These are phyloP conservation scores for Euspilapteryx auroguttella DNA, from an alignment of 2,888 invertebrate species.

Conservation along the genomic window DNA sequence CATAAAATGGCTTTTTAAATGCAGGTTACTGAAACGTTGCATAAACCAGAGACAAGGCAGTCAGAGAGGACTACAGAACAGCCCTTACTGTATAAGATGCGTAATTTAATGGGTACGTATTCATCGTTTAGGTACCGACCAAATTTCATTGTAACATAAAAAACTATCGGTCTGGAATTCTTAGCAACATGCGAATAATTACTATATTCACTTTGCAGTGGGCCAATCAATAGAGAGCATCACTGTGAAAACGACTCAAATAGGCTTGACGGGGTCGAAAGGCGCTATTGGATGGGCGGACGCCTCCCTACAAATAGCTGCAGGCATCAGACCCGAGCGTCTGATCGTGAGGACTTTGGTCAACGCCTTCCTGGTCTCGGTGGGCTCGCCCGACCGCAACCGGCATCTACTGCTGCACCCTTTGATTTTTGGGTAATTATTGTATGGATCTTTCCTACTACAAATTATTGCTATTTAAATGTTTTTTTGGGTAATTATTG, in stretches of 20 bases:
- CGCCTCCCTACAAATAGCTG: constrained; percentile 16
- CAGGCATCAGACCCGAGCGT: constrained; percentile 19
- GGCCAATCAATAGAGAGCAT: constrained; percentile 18
- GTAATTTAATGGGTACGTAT: too few relatives aligned
- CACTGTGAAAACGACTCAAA: constrained; percentile 24
- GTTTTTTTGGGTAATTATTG: constrained; percentile 26
- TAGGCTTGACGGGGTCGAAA: constrained; percentile 18
- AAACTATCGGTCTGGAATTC: too few relatives aligned
- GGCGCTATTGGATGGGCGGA: constrained; percentile 24
- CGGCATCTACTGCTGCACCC: constrained; percentile 29
- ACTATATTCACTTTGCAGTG: too few relatives aligned
- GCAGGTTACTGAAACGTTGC: too few relatives aligned
- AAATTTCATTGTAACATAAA: too few relatives aligned
- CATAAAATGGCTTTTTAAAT: too few relatives aligned
- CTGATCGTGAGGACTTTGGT: constrained; percentile 17
- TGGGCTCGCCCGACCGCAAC: constrained; percentile 17
- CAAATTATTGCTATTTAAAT: too few relatives aligned
- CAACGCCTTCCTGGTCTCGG: constrained; percentile 17
- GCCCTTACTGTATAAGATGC: too few relatives aligned
- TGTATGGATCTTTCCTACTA: background rate
- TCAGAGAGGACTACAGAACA: too few relatives aligned
- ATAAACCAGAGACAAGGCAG: too few relatives aligned
- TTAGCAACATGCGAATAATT: too few relatives aligned
- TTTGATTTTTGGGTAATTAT: constrained; percentile 25
- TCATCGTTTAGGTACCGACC: too few relatives aligned